Evolutionary conservation across 2,113 vertebrate genomes (phyloP).

Genomic region (Otocyon megalotis): DNA sequence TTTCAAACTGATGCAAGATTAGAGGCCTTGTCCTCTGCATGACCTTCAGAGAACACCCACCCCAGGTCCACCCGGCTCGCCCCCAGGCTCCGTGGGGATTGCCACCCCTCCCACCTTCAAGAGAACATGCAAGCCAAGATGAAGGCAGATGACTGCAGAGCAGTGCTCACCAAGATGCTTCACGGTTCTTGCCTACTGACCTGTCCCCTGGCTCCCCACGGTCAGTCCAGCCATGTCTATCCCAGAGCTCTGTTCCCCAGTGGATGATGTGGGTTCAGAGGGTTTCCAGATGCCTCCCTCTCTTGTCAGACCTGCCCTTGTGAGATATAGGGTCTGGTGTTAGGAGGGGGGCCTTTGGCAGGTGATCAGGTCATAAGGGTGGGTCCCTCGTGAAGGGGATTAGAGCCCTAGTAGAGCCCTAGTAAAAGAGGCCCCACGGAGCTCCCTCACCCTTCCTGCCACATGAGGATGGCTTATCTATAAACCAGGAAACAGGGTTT

Average conservation of each 20-base stretch:
- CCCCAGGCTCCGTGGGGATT: fast-evolving
- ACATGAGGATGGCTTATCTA: too few species aligned
- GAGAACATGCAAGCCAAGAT: fast-evolving
- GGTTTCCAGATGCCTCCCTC: background rate
- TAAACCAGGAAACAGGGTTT: too few species aligned
- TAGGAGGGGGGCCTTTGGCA: background rate
- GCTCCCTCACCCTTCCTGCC: background rate
- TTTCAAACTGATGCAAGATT: background rate
- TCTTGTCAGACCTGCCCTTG: fast-evolving
- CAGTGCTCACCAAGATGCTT: fast-evolving
- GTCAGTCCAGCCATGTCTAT: fast-evolving
- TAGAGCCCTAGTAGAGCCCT: background rate
- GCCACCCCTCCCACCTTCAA: fast-evolving
- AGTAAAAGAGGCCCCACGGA: background rate
- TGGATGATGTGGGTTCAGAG: too few species aligned
- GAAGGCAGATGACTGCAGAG: fast-evolving
- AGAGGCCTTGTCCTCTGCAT: fast-evolving
- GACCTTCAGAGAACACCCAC: background rate
- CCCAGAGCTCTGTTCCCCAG: background rate
- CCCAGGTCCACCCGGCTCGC: fast-evolving
- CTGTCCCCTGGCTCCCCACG: fast-evolving
- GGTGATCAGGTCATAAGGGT: background rate
- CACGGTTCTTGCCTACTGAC: fast-evolving
- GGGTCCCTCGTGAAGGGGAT: background rate
- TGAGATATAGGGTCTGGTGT: background rate